A percentile compares a stretch with the other conserved stretches of the same genome.
Conservation (phyloP, 2,113 vertebrate genomes). For the Mastomys natalensis region DNA sequence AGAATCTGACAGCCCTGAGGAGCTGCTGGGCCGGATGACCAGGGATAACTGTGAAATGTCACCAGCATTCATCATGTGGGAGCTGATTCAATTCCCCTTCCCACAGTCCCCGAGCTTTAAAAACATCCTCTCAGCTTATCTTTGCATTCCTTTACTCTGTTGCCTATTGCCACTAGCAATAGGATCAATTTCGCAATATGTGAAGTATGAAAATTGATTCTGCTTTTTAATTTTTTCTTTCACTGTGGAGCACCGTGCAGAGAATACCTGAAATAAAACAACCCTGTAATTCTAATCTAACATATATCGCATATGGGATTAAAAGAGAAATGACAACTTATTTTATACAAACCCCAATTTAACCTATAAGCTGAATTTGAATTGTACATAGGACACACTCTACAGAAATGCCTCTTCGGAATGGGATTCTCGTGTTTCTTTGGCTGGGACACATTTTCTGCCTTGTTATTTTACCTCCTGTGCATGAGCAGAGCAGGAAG, state of each 20-base stretch:
- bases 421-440: neutral
- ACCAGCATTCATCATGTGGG: neutral
- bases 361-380: constrained; percentile 20
- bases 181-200: constrained; percentile 33
- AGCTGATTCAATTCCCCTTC: neutral
- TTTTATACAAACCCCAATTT: constrained; percentile 34
- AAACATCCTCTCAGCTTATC: constrained; percentile 38
- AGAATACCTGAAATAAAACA: neutral
- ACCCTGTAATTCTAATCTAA: neutral
- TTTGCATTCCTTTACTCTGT: constrained; percentile 28
- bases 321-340: neutral
- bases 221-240: constrained; percentile 29
- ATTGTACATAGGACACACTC: neutral
- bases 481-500: neutral
- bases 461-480: neutral
- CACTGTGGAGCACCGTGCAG: neutral
- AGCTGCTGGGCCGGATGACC: neutral
- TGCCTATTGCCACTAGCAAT: constrained; percentile 19
- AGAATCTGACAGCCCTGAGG: neutral
- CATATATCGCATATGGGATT: neutral
- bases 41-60: neutral
- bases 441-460: neutral
- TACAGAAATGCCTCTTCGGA: neutral
- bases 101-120: neutral
- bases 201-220: constrained; percentile 33